A percentile compares a stretch with the other conserved stretches of the same genome.
These are phyloP conservation scores for Pseudopipra pipra DNA, from an alignment of 2,113 vertebrate genomes.

Conservation along the genomic window DNA sequence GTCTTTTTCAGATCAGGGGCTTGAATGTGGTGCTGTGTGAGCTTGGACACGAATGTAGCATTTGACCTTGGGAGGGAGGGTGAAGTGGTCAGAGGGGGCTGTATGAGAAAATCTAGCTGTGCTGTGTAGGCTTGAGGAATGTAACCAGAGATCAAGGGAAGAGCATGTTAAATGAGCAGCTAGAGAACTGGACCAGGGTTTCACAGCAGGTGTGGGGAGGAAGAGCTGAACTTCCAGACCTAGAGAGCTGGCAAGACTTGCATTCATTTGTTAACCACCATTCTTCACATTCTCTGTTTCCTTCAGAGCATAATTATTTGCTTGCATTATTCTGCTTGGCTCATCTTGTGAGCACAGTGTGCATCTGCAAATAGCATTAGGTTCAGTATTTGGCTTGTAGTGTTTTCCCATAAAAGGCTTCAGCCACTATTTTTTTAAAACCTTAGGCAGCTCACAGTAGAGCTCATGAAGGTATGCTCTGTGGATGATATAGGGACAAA, in stretches of 20 bases:
- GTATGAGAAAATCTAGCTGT: background rate
- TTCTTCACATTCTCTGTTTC: background rate
- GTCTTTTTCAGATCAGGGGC: background rate
- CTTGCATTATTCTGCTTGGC: background rate
- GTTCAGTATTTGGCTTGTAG: background rate
- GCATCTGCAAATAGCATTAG: background rate
- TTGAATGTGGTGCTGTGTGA: background rate
- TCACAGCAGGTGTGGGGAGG: background rate
- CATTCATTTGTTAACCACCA: background rate
- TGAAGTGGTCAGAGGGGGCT: background rate
- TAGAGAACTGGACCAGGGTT: background rate
- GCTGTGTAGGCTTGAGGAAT: background rate
- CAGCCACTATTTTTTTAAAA: background rate
- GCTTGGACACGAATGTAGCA: background rate
- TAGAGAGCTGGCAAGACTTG: background rate
- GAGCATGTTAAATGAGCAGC: fast-evolving
- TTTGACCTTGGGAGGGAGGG: background rate
- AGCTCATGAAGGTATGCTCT: background rate
- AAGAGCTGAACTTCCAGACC: background rate
- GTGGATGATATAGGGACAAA: background rate
- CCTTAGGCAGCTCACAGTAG: background rate
- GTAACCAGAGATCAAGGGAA: background rate
- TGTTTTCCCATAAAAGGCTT: background rate
- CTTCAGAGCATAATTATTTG: constrained; percentile 7
- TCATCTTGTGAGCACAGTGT: background rate